Conservation (phyloP, 1,140 invertebrate species). For the Zaprionus lachaisei region DNA sequence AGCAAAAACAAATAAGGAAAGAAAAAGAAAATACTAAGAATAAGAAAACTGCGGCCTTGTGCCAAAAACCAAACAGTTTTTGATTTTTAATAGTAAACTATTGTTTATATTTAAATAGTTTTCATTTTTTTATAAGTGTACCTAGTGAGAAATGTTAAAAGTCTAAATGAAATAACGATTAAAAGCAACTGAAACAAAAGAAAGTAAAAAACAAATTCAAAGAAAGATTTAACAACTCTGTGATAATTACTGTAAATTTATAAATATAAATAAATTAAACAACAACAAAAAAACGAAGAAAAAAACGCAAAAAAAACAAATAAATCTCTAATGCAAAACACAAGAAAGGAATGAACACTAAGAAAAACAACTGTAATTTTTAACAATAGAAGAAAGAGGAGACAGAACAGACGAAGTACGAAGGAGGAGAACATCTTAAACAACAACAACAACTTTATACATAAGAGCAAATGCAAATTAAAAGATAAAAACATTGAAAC, state of each 20-base stretch:
- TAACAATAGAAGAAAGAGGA: slow-evolving; percentile 59
- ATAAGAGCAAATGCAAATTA: slow-evolving; percentile 83
- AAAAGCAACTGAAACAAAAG: slow-evolving; percentile 75
- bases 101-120: slow-evolving; percentile 76
- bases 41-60: slow-evolving; percentile 63
- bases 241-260: slow-evolving; percentile 85
- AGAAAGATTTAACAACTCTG: slow-evolving; percentile 84
- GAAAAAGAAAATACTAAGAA: slow-evolving; percentile 34
- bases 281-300: slow-evolving; percentile 55
- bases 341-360: slow-evolving; percentile 48
- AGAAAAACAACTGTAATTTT: slow-evolving; percentile 70
- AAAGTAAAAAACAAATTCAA: slow-evolving; percentile 81
- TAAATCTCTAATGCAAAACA: slow-evolving; percentile 69
- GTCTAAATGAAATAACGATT: slow-evolving; percentile 69
- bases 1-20: slow-evolving; percentile 38
- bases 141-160: slow-evolving; percentile 83
- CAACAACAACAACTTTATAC: slow-evolving; percentile 66
- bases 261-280: slow-evolving; percentile 78
- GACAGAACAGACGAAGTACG: slow-evolving; percentile 45
- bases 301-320: slow-evolving; percentile 69
- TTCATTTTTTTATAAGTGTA: slow-evolving; percentile 82
- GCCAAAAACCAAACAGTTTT: slow-evolving; percentile 68
- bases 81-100: slow-evolving; percentile 68
- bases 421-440: slow-evolving; percentile 61
- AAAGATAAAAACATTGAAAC: slow-evolving; percentile 85